Evolutionary conservation across 1,140 invertebrate species (phyloP), one percentile per base, ranked within the genome.

Genomic region (Cyphomyrmex costatus): DNA sequence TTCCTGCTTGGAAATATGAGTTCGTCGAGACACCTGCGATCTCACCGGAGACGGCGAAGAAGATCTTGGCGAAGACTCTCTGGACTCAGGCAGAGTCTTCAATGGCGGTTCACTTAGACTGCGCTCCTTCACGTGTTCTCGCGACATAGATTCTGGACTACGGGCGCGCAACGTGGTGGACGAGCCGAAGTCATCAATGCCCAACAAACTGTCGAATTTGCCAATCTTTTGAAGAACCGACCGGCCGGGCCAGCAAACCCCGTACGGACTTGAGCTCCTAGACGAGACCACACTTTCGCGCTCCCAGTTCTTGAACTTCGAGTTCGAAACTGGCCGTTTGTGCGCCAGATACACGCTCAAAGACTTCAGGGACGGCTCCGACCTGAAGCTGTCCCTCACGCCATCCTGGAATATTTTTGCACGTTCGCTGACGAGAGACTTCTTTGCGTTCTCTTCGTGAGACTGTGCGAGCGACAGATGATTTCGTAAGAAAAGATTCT

Each of bases 271-370:
- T 0, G 94, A 93, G 70, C 93, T 95, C 58, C 95, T 89, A 2
- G 95, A 95, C 0, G 94, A 95, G 30, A 74, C 92, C 58, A 95
- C 92, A 53, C 94, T 93, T 73, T 96, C 95, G 70, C 94, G 95
- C 89, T 98, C 97, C 95, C 96, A 96, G 85, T 95, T 96, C 90
- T 96, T 96, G 93, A 98, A 97, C 88, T 96, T 96, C 0, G 97
- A 98, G 87, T 97, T 96, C 4, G 96, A 96, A 0, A 97, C 97
- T 19, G 97, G 97, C 92, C 96, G 96, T 79, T 96, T 97, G 85
- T 97, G 95, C 19, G 96, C 95, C 53, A 98, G 94, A 92, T 97
- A 97, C 19, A 96, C 92, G 77, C 95, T 96, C 16, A 96, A 84
- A 33, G 96, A 95, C 90, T 96, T 93, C 88, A 96, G 85, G 51